A percentile compares a stretch with the other conserved stretches of the same genome.
Evolutionary conservation across 2,888 invertebrate species (phyloP).

Genomic region (Limnephilus marmoratus): DNA sequence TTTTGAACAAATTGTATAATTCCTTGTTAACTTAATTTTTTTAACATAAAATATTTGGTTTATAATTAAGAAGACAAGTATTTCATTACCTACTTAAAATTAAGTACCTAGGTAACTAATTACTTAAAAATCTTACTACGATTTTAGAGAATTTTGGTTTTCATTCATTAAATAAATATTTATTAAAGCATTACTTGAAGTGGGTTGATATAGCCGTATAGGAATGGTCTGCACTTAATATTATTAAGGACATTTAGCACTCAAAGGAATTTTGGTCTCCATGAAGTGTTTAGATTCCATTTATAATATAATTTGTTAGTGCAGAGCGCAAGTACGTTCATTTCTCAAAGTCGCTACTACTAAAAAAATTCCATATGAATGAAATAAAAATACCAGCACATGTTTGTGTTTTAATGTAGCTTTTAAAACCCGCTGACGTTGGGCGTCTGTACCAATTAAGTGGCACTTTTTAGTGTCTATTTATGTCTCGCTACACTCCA

Average conservation of each 20-base stretch:
- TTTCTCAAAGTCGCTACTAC: background rate
- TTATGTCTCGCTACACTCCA: constrained; percentile 31
- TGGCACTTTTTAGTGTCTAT: constrained; percentile 51
- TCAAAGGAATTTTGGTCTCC: background rate
- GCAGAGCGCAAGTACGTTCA: background rate
- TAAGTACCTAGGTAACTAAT: no score
- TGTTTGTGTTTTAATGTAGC: constrained; percentile 41
- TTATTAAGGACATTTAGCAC: background rate
- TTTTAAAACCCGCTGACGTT: constrained; percentile 48
- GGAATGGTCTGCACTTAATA: background rate
- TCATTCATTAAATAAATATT: no score
- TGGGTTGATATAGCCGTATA: background rate
- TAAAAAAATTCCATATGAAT: constrained; percentile 26
- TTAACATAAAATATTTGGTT: no score
- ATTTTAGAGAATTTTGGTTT: no score
- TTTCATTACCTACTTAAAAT: no score
- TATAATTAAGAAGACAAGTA: no score
- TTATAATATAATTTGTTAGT: background rate
- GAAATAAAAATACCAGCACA: constrained; percentile 46
- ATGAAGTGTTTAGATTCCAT: background rate
- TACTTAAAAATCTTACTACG: no score
- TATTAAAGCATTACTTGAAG: no score
- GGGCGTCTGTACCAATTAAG: constrained; percentile 51
- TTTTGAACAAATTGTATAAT: no score
- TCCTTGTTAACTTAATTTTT: no score